Conservation (phyloP, 2,113 vertebrate species). For the Ctenodactylus gundi region DNA sequence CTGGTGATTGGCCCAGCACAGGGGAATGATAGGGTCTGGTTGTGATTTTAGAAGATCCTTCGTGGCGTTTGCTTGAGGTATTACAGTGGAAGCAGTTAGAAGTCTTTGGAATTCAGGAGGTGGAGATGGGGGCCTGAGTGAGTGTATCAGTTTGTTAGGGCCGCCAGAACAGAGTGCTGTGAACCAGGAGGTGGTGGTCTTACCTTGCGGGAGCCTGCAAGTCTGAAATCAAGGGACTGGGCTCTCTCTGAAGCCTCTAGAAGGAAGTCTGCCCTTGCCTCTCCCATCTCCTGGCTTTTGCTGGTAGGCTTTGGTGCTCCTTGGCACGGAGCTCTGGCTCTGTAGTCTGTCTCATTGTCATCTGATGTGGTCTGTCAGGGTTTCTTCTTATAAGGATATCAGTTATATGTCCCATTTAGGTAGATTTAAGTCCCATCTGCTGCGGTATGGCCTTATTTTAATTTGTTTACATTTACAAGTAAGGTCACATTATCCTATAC, state of each 20-base stretch:
- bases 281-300: neutral
- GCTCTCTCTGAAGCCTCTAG: neutral
- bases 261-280: neutral
- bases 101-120: neutral
- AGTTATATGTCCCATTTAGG: no score
- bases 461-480: neutral
- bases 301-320: fast-evolving
- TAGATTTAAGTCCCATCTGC: neutral
- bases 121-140: neutral
- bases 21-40: neutral
- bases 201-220: fast-evolving
- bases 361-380: fast-evolving
- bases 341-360: neutral
- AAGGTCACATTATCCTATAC: neutral
- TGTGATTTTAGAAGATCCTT: neutral
- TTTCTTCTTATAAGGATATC: neutral
- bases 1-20: neutral
- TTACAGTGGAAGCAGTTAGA: neutral
- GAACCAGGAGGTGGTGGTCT: neutral
- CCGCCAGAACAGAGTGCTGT: fast-evolving
- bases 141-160: neutral
- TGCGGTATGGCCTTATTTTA: neutral
- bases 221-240: neutral
- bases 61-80: neutral
- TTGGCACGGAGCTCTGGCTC: neutral